phyloP scores from a whole-genome alignment of 1,140 invertebrate species.

The Drosophila gunungcola region DNA sequence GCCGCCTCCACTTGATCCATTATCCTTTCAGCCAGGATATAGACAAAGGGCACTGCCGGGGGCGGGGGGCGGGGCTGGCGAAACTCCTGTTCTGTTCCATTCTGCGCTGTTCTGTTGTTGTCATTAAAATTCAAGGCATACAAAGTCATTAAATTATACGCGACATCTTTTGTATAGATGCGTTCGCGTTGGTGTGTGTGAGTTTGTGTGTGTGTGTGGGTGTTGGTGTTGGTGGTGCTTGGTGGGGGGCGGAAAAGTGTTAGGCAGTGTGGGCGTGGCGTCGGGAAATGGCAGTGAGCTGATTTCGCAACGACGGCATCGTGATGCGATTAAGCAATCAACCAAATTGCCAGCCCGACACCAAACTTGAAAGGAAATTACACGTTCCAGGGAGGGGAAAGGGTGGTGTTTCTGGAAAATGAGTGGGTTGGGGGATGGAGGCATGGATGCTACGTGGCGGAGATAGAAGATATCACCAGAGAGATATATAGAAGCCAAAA shows the following conservation, averaged over 20 bases:
- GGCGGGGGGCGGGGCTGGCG: not conserved
- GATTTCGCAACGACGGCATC: constrained; percentile 64
- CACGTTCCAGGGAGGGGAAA: constrained; percentile 32
- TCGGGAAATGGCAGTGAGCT: constrained; percentile 53
- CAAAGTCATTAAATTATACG: constrained; percentile 84
- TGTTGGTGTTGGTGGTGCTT: not conserved
- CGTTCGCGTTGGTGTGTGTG: constrained; percentile 15
- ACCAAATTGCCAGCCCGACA: constrained; percentile 81
- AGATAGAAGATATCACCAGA: constrained; percentile 44
- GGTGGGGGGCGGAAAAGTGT: constrained; percentile 18
- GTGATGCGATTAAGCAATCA: constrained; percentile 83
- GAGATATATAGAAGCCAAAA: constrained; percentile 11
- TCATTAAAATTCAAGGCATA: constrained; percentile 84
- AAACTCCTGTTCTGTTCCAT: constrained; percentile 18
- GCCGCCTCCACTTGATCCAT: constrained; percentile 79
- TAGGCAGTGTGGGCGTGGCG: constrained; percentile 33
- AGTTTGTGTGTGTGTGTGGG: not conserved
- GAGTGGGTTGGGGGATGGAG: not conserved
- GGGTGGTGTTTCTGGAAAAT: not conserved
- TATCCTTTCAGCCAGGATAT: constrained; percentile 58
- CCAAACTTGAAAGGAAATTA: constrained; percentile 82
- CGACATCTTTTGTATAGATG: constrained; percentile 76
- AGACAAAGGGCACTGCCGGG: not conserved
- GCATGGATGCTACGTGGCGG: constrained; percentile 28
- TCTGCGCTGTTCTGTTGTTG: constrained; percentile 55